Percentiles rank a stretch among this genome's conserved stretches.
Evolutionary conservation across 2,113 vertebrate genomes (phyloP).

Genomic region (Myocastor coypus): DNA sequence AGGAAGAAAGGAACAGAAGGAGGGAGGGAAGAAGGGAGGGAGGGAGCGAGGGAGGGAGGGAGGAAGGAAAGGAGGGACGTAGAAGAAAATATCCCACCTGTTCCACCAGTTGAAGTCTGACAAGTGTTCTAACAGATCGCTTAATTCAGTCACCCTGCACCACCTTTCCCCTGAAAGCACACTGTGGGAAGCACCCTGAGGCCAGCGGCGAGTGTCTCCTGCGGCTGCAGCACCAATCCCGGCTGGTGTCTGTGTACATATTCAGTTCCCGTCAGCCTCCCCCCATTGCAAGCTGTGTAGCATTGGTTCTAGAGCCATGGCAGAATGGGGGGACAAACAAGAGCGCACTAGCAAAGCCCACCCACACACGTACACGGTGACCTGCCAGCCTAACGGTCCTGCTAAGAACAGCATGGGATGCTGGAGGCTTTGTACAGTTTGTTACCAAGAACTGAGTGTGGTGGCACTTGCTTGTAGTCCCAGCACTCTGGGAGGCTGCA

Average conservation of each 20-base stretch:
- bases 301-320: background rate
- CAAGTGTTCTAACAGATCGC: background rate
- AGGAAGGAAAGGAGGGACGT: background rate
- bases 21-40: no score
- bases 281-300: rapidly evolving
- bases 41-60: background rate
- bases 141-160: background rate
- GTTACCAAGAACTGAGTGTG: background rate
- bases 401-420: background rate
- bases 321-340: background rate
- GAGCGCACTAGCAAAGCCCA: background rate
- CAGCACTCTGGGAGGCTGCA: no score
- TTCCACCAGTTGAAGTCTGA: background rate
- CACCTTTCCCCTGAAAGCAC: background rate
- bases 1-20: no score
- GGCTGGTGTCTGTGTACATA: background rate
- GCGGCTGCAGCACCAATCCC: background rate
- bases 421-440: background rate
- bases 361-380: background rate
- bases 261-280: background rate
- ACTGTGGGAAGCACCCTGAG: no score
- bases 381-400: background rate
- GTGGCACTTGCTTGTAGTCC: no score
- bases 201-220: background rate
- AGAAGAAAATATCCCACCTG: background rate